phyloP scores from a whole-genome alignment of 1,140 invertebrate genomes.

The Drosophila prosaltans region DNA sequence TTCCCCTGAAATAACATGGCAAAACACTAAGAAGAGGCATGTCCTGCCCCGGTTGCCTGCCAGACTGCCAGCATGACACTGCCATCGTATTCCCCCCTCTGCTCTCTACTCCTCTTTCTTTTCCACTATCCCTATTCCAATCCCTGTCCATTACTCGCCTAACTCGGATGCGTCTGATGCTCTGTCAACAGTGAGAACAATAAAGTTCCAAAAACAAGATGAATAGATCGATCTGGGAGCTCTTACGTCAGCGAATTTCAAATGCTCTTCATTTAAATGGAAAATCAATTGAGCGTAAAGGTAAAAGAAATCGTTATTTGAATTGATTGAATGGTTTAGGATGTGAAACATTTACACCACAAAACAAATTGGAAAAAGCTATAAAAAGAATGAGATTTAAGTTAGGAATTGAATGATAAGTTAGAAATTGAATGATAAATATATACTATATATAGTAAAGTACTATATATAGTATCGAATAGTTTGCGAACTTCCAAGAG shows the following conservation, averaged over 20 bases:
- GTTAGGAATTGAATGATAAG: no score
- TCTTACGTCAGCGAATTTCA: constrained; percentile 47
- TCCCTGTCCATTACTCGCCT: constrained; percentile 28
- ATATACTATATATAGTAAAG: no score
- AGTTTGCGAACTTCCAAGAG: no score
- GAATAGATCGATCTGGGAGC: constrained; percentile 41
- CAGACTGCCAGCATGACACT: constrained; percentile 25
- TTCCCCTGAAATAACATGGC: constrained; percentile 44
- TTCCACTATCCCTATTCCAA: neutral
- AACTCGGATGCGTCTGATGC: constrained; percentile 11
- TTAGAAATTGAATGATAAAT: no score
- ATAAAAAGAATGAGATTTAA: no score
- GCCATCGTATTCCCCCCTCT: neutral
- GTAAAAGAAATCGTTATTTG: neutral
- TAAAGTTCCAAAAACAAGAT: constrained; percentile 58
- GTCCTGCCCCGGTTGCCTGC: constrained; percentile 33
- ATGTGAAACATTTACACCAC: no score
- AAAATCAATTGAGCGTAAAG: constrained; percentile 8
- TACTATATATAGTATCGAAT: no score
- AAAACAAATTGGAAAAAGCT: no score
- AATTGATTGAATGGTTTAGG: neutral
- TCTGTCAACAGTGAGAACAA: constrained; percentile 69
- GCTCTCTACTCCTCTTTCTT: neutral
- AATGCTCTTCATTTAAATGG: constrained; percentile 36
- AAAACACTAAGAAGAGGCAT: constrained; percentile 48